Percentiles rank a stretch among this genome's conserved stretches.
Evolutionary conservation across 2,113 vertebrate genomes (phyloP).

Genomic region (Campylomormyrus numenius): DNA sequence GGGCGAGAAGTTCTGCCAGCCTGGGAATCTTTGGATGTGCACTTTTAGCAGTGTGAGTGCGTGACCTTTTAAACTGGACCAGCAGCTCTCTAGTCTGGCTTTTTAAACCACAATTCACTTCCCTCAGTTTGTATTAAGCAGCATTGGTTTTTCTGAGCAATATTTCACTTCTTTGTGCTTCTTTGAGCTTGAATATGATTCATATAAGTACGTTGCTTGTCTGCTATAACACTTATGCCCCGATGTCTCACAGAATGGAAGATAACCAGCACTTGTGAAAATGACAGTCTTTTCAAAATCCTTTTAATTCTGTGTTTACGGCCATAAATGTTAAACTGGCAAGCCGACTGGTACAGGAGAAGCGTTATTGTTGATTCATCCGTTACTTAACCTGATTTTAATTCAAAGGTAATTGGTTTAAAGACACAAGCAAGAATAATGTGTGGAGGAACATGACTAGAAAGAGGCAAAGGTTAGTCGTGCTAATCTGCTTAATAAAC

Average conservation of each 20-base stretch:
- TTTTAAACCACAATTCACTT: not conserved
- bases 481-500: not conserved
- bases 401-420: not conserved
- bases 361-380: not conserved
- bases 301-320: not conserved
- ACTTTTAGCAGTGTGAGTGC: not conserved
- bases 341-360: not conserved
- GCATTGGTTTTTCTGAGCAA: not conserved
- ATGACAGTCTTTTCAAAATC: not conserved
- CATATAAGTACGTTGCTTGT: not conserved
- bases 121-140: not conserved
- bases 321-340: not conserved
- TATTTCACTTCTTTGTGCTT: not conserved
- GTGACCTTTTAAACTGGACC: not conserved
- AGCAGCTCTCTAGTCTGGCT: not conserved
- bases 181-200: not conserved
- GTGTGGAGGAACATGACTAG: not conserved
- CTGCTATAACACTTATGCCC: not conserved
- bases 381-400: not conserved
- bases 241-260: not conserved
- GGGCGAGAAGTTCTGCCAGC: not conserved
- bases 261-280: not conserved
- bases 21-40: not conserved
- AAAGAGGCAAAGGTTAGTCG: not conserved
- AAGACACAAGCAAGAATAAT: not conserved